These are phyloP conservation scores for Ibycter americanus DNA, from an alignment of 2,797 vertebrate species.

Conservation along the genomic window DNA sequence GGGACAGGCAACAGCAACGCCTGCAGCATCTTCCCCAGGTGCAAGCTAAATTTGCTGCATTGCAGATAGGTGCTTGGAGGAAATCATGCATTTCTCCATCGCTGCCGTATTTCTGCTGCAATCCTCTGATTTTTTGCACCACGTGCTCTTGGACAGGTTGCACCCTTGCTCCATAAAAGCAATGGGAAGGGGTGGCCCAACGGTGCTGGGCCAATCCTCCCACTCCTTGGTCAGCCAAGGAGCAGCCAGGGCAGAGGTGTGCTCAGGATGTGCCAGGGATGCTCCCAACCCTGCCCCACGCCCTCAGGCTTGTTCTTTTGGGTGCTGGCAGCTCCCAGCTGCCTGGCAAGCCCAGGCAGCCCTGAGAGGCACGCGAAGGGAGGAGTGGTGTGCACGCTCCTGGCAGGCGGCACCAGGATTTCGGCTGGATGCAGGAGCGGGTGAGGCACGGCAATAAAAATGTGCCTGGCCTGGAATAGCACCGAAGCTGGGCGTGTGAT, in stretches of 20 bases:
- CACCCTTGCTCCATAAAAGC: background rate
- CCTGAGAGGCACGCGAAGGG: background rate
- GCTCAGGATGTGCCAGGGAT: background rate
- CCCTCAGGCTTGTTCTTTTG: background rate
- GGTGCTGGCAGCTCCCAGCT: background rate
- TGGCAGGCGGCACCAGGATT: background rate
- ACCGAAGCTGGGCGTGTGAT: background rate
- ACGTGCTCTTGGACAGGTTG: rapidly evolving
- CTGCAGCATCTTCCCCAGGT: background rate
- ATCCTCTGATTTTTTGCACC: background rate
- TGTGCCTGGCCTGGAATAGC: background rate
- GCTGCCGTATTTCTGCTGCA: background rate
- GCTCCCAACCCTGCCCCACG: background rate
- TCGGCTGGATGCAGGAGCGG: background rate
- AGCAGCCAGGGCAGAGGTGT: background rate
- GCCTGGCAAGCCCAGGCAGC: background rate
- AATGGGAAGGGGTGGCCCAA: background rate
- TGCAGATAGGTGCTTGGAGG: background rate
- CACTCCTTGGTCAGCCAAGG: background rate
- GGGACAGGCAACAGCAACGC: background rate
- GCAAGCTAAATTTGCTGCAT: background rate
- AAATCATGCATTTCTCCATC: background rate
- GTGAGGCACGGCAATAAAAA: background rate
- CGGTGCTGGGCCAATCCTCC: background rate
- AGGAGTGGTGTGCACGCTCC: background rate